Conservation (phyloP, 2,888 invertebrate species). For the Meloe dianella region DNA sequence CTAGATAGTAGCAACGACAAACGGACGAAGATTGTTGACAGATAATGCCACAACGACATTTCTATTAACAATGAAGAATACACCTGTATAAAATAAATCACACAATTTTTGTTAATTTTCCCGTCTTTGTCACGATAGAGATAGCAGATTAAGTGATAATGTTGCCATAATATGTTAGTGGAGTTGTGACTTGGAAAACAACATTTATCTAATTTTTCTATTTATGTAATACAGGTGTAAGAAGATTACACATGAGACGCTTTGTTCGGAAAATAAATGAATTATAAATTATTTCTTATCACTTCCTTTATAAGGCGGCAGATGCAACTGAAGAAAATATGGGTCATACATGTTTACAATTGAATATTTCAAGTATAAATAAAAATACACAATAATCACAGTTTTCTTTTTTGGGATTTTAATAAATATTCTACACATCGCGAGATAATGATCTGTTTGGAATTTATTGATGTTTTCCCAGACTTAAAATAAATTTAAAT, state of each 20-base stretch:
- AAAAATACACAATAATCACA: not conserved
- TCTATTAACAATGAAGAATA: too few species aligned
- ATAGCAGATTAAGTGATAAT: not conserved
- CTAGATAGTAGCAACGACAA: too few species aligned
- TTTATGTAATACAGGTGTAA: conserved; percentile 1
- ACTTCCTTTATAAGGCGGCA: conserved; percentile 19
- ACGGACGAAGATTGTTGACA: too few species aligned
- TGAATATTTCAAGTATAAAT: not conserved
- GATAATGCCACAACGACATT: too few species aligned
- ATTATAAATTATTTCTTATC: conserved; percentile 24
- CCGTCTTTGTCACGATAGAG: not conserved
- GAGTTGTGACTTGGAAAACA: not conserved
- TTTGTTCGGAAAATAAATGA: conserved; percentile 26
- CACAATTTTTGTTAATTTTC: not conserved
- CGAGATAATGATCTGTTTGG: conserved; percentile 11
- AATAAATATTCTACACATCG: not conserved
- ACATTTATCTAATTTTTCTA: not conserved
- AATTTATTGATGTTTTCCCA: conserved; percentile 16
- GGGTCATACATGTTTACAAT: not conserved
- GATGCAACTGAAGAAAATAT: conserved; percentile 20
- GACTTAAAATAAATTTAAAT: conserved; percentile 15
- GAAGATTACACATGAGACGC: not conserved
- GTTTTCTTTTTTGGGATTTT: not conserved
- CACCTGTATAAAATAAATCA: not conserved
- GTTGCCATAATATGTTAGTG: not conserved